Conservation (phyloP, 2,888 invertebrate genomes). For the Temnothorax unifasciatus region DNA sequence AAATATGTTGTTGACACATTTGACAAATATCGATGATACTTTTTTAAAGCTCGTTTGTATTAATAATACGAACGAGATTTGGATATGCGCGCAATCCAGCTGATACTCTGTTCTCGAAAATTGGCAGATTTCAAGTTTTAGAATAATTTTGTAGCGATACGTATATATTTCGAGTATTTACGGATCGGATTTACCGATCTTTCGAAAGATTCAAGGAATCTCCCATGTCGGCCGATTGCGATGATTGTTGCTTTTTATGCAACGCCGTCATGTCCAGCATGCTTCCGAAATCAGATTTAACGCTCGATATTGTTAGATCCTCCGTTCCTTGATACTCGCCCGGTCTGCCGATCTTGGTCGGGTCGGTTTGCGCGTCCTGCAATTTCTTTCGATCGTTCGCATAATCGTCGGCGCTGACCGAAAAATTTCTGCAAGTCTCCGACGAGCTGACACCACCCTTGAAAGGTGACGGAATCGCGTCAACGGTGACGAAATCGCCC, state of each 20-base stretch:
- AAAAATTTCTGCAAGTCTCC: constrained; percentile 73
- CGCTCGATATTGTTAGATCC: constrained; percentile 80
- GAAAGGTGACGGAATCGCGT: constrained; percentile 74
- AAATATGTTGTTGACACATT: not conserved
- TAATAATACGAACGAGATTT: constrained; percentile 5
- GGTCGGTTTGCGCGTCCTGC: constrained; percentile 64
- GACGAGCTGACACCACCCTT: constrained; percentile 71
- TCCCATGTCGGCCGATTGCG: constrained; percentile 76
- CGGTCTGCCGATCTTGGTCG: constrained; percentile 71
- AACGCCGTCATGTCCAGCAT: constrained; percentile 83
- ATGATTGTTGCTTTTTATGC: constrained; percentile 78
- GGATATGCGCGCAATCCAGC: not conserved
- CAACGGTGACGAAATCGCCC: constrained; percentile 77
- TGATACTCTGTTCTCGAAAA: not conserved
- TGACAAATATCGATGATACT: not conserved
- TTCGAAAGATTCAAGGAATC: constrained; percentile 84
- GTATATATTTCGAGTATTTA: constrained; percentile 17
- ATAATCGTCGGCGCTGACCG: constrained; percentile 74
- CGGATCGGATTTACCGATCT: constrained; percentile 75
- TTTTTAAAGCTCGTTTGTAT: constrained; percentile 7
- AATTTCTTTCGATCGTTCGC: constrained; percentile 75
- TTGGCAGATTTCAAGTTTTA: not conserved
- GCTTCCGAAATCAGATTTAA: constrained; percentile 78
- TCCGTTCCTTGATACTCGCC: constrained; percentile 78
- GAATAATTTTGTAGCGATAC: not conserved